Evolutionary conservation across 2,797 vertebrate species (phyloP), one percentile per base, ranked within the genome.

Genomic region (Hephaestus fuliginosus): DNA sequence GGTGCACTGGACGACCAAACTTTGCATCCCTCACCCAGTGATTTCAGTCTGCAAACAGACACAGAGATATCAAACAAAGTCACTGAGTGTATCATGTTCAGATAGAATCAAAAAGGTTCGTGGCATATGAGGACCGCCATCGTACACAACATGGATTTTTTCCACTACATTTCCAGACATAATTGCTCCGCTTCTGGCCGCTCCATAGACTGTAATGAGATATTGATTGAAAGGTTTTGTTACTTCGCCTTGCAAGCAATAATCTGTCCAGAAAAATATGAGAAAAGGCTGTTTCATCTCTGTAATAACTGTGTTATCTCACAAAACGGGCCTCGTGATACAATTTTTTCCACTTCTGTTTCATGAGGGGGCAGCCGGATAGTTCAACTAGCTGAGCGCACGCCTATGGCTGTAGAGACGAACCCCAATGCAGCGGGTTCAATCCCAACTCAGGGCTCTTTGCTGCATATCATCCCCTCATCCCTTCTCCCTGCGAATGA

Each of bases 1-100:
- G 97, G 97, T 9, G 97, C 97, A 0, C 97, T 98, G 58, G 95
- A 97, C 0, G 97, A 98, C 96, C 97, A 97, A 78, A 97, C 96
- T 87, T 97, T 97, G 76, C 92, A 90, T 39, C 96, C 97, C 68
- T 98, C 97, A 2, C 96, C 95, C 3, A 98, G 94, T 1, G 96
- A 94, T 85, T 97, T 98, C 88, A 98, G 90, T 89, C 97, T 98
- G 89, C 13, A 82, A 62, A 74, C 44, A 80, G 7, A 76, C 1
- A 60, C 12, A 1, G 25, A 0, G 9, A 17, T 30, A 3, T 30
- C 64, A 62, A 43, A 51, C 36, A 60, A n/a, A 30, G 8, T 3
- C 2, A 49, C 5, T 1, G 44, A 43, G 15, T 20, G 1, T 53
- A 15, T 14, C n/a, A 3, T 74, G 33, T 57, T 63, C 20, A 49